Percentiles rank a stretch among this genome's conserved stretches.
Conservation (phyloP, 1,140 invertebrate species). For the Pachyrhynchus sulphureomaculatus region DNA sequence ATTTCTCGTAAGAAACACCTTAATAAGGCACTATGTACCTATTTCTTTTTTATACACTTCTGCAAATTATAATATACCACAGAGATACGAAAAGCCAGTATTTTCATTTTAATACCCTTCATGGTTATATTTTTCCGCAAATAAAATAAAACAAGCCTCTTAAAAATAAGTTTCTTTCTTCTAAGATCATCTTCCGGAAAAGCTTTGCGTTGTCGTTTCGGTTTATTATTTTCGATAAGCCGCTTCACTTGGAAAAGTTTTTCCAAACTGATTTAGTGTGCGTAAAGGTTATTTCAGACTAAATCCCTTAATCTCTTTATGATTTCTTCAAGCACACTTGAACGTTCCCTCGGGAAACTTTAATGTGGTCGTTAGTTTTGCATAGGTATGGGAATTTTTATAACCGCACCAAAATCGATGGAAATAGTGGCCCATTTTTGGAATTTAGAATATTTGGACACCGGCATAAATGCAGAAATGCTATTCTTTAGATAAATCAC, state of each 20-base stretch:
- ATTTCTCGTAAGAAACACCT: too few relatives aligned
- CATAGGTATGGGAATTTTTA: slow-evolving; percentile 20
- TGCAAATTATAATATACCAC: too few relatives aligned
- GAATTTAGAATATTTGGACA: too few relatives aligned
- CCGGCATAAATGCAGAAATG: too few relatives aligned
- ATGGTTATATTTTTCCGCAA: too few relatives aligned
- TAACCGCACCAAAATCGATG: neutral
- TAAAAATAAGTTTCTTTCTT: slow-evolving; percentile 19
- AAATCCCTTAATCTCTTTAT: slow-evolving; percentile 38
- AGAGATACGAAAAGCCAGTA: too few relatives aligned
- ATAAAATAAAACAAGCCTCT: neutral
- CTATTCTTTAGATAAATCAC: too few relatives aligned
- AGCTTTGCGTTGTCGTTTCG: slow-evolving; percentile 15
- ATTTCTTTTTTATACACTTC: too few relatives aligned
- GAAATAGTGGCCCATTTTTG: too few relatives aligned
- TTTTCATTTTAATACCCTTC: too few relatives aligned
- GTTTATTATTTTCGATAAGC: slow-evolving; percentile 38
- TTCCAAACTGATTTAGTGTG: slow-evolving; percentile 34
- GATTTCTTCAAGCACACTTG: slow-evolving; percentile 33
- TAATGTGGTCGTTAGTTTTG: slow-evolving; percentile 26
- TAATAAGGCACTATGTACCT: too few relatives aligned
- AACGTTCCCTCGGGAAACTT: slow-evolving; percentile 19
- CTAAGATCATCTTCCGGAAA: slow-evolving; percentile 6
- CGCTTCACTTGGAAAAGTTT: slow-evolving; percentile 26
- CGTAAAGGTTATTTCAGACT: slow-evolving; percentile 31